phyloP scores from a whole-genome alignment of 2,113 vertebrate genomes.

The Pungitius pungitius region DNA sequence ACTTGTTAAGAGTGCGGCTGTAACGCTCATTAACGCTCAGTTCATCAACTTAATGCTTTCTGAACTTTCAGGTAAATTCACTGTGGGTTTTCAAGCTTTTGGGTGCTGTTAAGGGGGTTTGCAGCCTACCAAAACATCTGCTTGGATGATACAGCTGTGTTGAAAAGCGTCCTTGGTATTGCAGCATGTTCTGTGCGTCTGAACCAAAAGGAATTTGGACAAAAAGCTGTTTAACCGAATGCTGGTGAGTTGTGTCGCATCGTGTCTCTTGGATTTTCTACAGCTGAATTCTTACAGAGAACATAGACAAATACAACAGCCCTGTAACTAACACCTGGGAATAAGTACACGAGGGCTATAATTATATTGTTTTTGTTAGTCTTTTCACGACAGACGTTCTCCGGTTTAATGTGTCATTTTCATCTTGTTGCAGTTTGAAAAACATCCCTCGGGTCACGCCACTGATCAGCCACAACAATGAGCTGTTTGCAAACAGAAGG shows the following conservation, averaged over 20 bases:
- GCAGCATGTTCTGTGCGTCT: not conserved
- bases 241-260: not conserved
- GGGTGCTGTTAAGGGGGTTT: constrained; percentile 14
- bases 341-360: not conserved
- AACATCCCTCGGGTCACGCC: not conserved
- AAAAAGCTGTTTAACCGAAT: constrained; percentile 5
- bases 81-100: constrained; percentile 13
- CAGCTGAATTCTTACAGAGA: not conserved
- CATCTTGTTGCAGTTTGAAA: constrained; percentile 14
- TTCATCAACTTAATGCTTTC: constrained; percentile 34
- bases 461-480: not conserved
- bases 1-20: constrained; percentile 9
- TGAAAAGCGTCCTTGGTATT: constrained; percentile 12
- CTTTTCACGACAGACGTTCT: not conserved
- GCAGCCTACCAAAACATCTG: constrained; percentile 13
- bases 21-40: constrained; percentile 25
- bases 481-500: constrained; percentile 9
- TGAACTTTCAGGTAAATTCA: constrained; percentile 22
- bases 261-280: not conserved
- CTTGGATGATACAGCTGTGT: constrained; percentile 12
- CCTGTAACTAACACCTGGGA: not conserved
- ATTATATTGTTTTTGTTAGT: not conserved
- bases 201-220: constrained; percentile 10
- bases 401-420: not conserved
- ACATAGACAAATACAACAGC: not conserved